Conservation (phyloP, 2,113 vertebrate genomes). For the Motacilla tschutschensis region DNA sequence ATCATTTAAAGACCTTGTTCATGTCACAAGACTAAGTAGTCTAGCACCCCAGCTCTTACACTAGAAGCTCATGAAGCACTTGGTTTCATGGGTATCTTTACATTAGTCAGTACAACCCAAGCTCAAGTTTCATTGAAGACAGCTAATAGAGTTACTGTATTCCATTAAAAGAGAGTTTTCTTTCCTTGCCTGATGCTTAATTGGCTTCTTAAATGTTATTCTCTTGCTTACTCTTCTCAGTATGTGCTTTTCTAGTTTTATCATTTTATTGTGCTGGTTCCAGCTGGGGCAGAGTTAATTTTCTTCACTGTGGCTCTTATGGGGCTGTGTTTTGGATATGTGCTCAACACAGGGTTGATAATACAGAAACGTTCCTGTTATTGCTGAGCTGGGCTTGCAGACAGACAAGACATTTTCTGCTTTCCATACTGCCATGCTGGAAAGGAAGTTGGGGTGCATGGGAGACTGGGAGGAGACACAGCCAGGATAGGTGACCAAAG, state of each 20-base stretch:
- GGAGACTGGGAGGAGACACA: background rate
- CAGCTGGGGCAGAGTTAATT: background rate
- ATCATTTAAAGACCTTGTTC: background rate
- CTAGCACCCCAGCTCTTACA: background rate
- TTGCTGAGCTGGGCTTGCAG: background rate
- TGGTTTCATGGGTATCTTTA: slow-evolving; percentile 28
- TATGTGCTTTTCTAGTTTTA: background rate
- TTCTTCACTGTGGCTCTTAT: background rate
- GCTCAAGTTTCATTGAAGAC: slow-evolving; percentile 31
- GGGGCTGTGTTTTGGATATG: background rate
- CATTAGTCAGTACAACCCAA: background rate
- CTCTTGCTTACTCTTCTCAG: background rate
- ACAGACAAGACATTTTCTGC: background rate
- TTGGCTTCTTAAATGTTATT: background rate
- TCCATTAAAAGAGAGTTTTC: slow-evolving; percentile 22
- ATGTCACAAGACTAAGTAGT: background rate
- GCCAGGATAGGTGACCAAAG: background rate
- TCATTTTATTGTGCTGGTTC: background rate
- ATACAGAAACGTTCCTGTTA: background rate
- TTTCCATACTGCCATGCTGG: rapidly evolving
- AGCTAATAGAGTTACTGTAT: background rate
- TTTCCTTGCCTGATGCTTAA: background rate
- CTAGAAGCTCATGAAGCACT: background rate
- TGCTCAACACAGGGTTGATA: background rate
- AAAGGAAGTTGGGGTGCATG: background rate